Evolutionary conservation across 1,140 invertebrate species (phyloP).

Genomic region (Drosophila kepulauana): DNA sequence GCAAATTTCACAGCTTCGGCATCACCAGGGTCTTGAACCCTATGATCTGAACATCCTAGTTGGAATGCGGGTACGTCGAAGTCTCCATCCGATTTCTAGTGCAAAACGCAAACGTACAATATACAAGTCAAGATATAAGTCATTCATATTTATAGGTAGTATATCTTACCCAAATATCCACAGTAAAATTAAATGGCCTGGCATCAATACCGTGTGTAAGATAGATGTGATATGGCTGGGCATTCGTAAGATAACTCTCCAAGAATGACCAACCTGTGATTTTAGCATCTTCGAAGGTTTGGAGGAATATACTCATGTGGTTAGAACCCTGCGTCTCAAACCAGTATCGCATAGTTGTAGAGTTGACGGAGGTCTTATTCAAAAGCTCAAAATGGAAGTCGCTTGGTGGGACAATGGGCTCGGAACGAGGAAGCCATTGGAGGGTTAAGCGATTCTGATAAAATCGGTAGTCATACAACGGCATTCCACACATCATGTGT

Average conservation of each 20-base stretch:
- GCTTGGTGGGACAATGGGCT: conserved; percentile 43
- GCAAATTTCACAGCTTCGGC: conserved; percentile 33
- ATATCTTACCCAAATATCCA: conserved; percentile 39
- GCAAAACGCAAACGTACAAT: no score
- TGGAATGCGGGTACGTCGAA: conserved; percentile 55
- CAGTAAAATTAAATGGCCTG: conserved; percentile 36
- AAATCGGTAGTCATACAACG: conserved; percentile 88
- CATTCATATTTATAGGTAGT: not conserved
- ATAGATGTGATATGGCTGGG: conserved; percentile 32
- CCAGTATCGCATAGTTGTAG: conserved; percentile 37
- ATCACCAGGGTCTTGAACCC: conserved; percentile 40
- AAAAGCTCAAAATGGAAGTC: conserved; percentile 30
- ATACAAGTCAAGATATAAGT: no score
- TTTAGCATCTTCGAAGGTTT: conserved; percentile 86
- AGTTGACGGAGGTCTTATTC: conserved; percentile 16
- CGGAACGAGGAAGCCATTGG: conserved; percentile 60
- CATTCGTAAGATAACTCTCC: conserved; percentile 84
- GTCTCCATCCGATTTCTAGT: conserved; percentile 17
- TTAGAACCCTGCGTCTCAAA: conserved; percentile 87
- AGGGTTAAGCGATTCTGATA: conserved; percentile 8
- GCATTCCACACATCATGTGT: conserved; percentile 90
- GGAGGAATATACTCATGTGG: conserved; percentile 89
- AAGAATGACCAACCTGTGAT: conserved; percentile 88
- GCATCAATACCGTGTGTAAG: conserved; percentile 39
- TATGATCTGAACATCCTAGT: conserved; percentile 41